phyloP scores from a whole-genome alignment of 2,113 vertebrate species.

The Spermophilus dauricus region DNA sequence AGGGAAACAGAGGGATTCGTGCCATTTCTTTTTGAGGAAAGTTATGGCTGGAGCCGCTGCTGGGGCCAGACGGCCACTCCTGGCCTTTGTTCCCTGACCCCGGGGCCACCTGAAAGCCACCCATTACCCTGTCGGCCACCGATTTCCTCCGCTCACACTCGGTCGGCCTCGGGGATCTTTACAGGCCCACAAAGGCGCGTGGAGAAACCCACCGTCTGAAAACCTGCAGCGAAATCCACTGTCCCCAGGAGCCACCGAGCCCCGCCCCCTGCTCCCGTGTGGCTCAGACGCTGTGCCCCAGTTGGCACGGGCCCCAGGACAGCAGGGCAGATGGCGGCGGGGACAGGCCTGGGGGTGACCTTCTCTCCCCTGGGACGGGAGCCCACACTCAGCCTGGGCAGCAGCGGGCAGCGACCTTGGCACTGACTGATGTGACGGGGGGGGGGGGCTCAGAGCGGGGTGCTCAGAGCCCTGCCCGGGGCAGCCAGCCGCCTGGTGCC shows the following conservation, averaged over 20 bases:
- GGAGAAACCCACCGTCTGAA: conserved; percentile 77
- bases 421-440: background rate
- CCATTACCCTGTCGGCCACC: conserved; percentile 61
- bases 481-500: background rate
- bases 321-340: background rate
- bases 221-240: conserved; percentile 60
- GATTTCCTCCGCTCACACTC: conserved; percentile 37
- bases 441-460: too few relatives aligned
- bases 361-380: conserved; percentile 57
- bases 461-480: conserved; percentile 20
- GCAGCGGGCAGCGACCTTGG: conserved; percentile 46
- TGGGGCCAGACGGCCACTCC: background rate
- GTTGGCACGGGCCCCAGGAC: background rate
- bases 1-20: background rate
- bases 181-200: conserved; percentile 22
- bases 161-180: background rate
- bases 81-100: conserved; percentile 43
- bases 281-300: background rate
- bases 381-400: background rate
- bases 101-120: conserved; percentile 20
- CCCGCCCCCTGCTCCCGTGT: background rate
- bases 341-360: conserved; percentile 79
- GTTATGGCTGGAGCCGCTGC: background rate
- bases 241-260: background rate
- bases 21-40: background rate